phyloP scores from a whole-genome alignment of 2,113 vertebrate species.

The Gnathonemus echidnorhynchus region DNA sequence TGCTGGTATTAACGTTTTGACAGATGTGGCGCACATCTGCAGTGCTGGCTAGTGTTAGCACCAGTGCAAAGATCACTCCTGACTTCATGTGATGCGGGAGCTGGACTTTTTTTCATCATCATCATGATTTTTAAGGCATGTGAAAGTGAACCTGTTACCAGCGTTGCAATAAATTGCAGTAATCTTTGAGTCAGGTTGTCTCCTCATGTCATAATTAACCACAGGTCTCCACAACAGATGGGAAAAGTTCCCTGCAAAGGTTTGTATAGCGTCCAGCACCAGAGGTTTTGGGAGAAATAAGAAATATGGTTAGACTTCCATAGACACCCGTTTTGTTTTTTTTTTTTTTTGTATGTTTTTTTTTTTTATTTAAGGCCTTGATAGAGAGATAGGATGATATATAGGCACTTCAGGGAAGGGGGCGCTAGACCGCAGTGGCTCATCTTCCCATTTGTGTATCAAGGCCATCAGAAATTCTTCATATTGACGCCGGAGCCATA shows the following conservation, averaged over 20 bases:
- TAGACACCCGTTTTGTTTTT: background rate
- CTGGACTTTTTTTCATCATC: background rate
- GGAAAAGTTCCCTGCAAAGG: background rate
- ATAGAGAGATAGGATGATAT: background rate
- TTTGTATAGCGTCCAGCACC: background rate
- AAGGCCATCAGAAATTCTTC: slow-evolving; percentile 40
- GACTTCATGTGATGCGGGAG: background rate
- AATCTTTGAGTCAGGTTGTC: background rate
- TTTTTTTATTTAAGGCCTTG: background rate
- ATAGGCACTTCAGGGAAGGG: background rate
- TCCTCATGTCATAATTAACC: background rate
- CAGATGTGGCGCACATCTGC: background rate
- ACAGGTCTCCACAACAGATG: background rate
- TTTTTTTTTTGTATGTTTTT: background rate
- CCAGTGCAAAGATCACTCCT: background rate
- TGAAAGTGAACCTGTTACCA: background rate
- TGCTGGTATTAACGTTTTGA: background rate
- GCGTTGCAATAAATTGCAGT: background rate
- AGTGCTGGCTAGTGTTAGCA: background rate
- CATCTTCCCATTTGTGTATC: background rate
- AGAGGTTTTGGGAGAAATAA: background rate
- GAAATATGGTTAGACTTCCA: background rate
- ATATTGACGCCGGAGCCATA: slow-evolving; percentile 40
- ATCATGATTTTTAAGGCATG: background rate
- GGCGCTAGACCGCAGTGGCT: background rate